These are phyloP conservation scores for Erpetoichthys calabaricus DNA, from an alignment of 2,797 vertebrate genomes.

Conservation along the genomic window DNA sequence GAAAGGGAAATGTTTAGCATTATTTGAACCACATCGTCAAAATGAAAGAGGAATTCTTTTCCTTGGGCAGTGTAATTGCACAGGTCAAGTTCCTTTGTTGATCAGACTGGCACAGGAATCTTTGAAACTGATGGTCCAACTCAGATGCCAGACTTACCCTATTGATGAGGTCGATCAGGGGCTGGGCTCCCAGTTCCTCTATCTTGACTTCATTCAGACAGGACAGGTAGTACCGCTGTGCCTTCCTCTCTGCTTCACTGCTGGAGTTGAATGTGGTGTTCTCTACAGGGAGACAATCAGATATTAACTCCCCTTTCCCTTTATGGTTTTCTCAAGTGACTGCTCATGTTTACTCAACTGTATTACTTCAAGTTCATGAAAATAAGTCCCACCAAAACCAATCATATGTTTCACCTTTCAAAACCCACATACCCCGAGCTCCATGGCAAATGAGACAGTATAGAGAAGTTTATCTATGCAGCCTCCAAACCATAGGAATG, in stretches of 20 bases:
- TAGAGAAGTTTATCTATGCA: too few relatives aligned
- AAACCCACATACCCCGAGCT: not conserved
- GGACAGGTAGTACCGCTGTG: conserved; percentile 82
- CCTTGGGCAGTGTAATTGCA: too few relatives aligned
- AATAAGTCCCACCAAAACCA: not conserved
- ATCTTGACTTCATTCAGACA: conserved; percentile 82
- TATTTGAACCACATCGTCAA: not conserved
- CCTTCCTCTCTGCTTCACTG: conserved; percentile 88
- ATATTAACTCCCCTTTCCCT: not conserved
- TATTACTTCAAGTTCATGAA: too few relatives aligned
- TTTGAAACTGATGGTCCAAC: not conserved
- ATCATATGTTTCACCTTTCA: not conserved
- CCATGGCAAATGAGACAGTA: too few relatives aligned
- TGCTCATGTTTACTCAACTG: too few relatives aligned
- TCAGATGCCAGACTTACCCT: conserved; percentile 47
- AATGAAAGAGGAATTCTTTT: not conserved
- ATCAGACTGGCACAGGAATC: too few relatives aligned
- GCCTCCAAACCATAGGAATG: too few relatives aligned
- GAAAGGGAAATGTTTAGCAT: not conserved
- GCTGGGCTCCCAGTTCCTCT: conserved; percentile 78
- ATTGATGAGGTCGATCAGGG: conserved; percentile 74
- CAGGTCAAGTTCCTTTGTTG: too few relatives aligned
- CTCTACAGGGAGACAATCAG: conserved; percentile 40
- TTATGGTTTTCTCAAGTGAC: too few relatives aligned
- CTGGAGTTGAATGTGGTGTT: conserved; percentile 85